These are phyloP conservation scores for Chondrosia reniformis DNA, from an alignment of 37 sponge, comb jelly and placozoan species.

Conservation along the genomic window DNA sequence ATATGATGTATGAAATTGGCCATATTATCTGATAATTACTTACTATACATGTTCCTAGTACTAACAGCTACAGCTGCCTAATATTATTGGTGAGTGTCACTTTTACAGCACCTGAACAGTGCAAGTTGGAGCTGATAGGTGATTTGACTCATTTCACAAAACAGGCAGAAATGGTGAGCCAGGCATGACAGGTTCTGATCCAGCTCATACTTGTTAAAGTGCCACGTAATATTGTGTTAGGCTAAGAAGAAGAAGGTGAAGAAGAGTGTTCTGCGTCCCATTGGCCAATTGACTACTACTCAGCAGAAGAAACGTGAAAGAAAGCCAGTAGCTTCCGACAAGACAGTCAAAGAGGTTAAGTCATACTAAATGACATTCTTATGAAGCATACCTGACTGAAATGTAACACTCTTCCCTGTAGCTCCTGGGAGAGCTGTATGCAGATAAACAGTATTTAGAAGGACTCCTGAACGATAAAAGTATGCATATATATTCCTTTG, in stretches of 20 bases:
- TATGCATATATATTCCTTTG: conserved; percentile 29
- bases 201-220: background rate
- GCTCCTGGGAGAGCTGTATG: conserved; percentile 93
- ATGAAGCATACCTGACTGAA: background rate
- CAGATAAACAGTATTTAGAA: conserved; percentile 87
- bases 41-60: too few species aligned
- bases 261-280: conserved; percentile 38
- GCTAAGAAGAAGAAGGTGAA: conserved; percentile 65
- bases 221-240: too few species aligned
- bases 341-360: conserved; percentile 75
- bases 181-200: background rate
- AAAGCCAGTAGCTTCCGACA: conserved; percentile 76
- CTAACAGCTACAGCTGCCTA: too few species aligned
- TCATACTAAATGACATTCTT: background rate
- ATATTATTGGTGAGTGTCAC: too few species aligned
- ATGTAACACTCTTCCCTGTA: conserved; percentile 2
- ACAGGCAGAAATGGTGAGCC: conserved; percentile 65
- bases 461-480: conserved; percentile 79
- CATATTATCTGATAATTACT: too few species aligned
- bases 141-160: conserved; percentile 88
- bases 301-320: conserved; percentile 39
- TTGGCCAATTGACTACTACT: conserved; percentile 1
- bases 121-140: conserved; percentile 88
- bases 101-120: conserved; percentile 68
- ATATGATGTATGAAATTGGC: too few species aligned